Conservation (phyloP, 2,113 vertebrate species). For the Zingel zingel region DNA sequence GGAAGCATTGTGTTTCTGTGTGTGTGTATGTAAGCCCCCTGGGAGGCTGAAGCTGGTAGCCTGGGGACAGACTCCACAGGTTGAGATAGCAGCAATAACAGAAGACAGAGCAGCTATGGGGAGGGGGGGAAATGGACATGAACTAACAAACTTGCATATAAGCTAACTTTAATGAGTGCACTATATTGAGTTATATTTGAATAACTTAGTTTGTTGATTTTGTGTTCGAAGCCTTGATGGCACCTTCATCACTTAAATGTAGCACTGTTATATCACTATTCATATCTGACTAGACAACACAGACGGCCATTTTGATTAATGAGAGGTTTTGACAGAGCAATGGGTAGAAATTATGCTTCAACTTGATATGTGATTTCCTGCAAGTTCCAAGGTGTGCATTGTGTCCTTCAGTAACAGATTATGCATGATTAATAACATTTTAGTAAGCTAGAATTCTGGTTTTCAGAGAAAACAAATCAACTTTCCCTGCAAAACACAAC, state of each 20-base stretch:
- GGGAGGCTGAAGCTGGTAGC: constrained; percentile 47
- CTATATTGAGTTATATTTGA: too few species aligned
- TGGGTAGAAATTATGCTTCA: not conserved
- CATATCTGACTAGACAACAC: constrained; percentile 47
- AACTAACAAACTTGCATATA: not conserved
- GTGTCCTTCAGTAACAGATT: not conserved
- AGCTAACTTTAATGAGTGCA: constrained; percentile 15
- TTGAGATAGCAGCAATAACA: constrained; percentile 55
- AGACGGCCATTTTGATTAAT: constrained; percentile 80
- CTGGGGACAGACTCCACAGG: constrained; percentile 68
- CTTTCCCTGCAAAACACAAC: constrained; percentile 25
- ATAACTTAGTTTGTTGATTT: not conserved
- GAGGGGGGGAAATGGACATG: not conserved
- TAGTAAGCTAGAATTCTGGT: not conserved
- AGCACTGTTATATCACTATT: constrained; percentile 51
- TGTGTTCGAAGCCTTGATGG: not conserved
- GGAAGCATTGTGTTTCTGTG: constrained; percentile 15
- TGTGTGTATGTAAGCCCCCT: constrained; percentile 17
- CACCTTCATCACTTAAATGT: constrained; percentile 36
- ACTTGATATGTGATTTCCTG: constrained; percentile 6
- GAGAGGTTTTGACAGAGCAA: constrained; percentile 51
- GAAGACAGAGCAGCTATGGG: constrained; percentile 51
- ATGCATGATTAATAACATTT: not conserved
- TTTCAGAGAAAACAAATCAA: not conserved
- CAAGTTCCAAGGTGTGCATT: not conserved